Evolutionary conservation across 2,113 vertebrate species (phyloP).

Genomic region (Anser cygnoides): DNA sequence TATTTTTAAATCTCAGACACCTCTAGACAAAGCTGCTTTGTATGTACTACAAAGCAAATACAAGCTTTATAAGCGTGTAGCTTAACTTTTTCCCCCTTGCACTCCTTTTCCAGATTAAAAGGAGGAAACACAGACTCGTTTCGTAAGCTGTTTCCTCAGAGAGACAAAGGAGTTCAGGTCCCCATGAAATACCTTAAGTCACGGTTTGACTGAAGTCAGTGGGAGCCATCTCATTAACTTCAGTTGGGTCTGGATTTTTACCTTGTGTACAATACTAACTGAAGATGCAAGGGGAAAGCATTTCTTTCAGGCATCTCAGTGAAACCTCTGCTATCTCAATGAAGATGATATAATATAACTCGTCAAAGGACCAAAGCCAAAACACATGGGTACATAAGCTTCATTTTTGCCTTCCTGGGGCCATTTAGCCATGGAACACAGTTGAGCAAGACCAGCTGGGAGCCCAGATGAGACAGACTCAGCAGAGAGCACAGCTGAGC

Average conservation of each 20-base stretch:
- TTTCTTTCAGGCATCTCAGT: neutral
- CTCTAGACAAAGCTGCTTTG: neutral
- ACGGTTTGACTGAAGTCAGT: neutral
- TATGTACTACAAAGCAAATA: neutral
- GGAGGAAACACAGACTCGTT: neutral
- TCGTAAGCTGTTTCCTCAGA: neutral
- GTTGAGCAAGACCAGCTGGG: neutral
- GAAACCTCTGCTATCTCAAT: neutral
- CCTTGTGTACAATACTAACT: neutral
- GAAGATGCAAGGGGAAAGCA: neutral
- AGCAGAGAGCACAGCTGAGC: neutral
- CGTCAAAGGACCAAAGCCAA: neutral
- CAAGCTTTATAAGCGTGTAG: neutral
- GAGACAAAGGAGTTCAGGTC: neutral
- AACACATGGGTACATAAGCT: neutral
- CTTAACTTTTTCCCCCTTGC: neutral
- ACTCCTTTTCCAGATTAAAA: neutral
- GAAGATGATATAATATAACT: neutral
- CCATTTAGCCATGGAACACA: neutral
- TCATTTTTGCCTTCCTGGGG: neutral
- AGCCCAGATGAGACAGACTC: neutral
- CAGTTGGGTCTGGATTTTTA: fast-evolving
- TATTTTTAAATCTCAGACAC: neutral
- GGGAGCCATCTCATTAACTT: neutral
- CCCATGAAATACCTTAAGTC: neutral